phyloP scores from a whole-genome alignment of 1,140 invertebrate species.

The Chrysopa pallens region DNA sequence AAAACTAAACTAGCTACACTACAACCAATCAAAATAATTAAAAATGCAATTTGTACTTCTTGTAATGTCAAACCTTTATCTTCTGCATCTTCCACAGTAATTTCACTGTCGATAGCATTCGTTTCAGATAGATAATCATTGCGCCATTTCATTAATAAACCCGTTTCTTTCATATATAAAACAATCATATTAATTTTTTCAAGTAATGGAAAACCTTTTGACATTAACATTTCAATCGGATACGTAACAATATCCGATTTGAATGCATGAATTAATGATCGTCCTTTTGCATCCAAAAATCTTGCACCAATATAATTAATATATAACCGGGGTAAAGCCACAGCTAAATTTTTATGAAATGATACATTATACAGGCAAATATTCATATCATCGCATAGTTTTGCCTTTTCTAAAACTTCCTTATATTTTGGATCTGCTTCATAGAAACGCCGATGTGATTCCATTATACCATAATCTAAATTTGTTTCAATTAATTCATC shows the following conservation, averaged over 20 bases:
- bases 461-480: not conserved
- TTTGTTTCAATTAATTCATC: not conserved
- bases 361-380: not conserved
- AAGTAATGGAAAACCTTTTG: not conserved
- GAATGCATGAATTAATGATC: not conserved
- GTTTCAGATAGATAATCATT: no score
- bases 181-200: not conserved
- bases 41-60: no score
- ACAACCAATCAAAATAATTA: no score
- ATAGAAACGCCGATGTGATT: not conserved
- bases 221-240: not conserved
- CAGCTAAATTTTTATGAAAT: not conserved
- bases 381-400: not conserved
- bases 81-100: no score
- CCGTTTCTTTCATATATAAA: not conserved
- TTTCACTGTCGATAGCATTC: no score
- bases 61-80: no score
- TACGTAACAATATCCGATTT: not conserved
- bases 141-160: no score
- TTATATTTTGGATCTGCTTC: not conserved
- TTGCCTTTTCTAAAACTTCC: not conserved
- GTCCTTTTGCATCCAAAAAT: not conserved
- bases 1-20: no score
- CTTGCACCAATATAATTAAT: not conserved
- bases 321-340: not conserved